Evolutionary conservation across 2,797 vertebrate genomes (phyloP), one percentile per base, ranked within the genome.

Genomic region (Karalla daura): DNA sequence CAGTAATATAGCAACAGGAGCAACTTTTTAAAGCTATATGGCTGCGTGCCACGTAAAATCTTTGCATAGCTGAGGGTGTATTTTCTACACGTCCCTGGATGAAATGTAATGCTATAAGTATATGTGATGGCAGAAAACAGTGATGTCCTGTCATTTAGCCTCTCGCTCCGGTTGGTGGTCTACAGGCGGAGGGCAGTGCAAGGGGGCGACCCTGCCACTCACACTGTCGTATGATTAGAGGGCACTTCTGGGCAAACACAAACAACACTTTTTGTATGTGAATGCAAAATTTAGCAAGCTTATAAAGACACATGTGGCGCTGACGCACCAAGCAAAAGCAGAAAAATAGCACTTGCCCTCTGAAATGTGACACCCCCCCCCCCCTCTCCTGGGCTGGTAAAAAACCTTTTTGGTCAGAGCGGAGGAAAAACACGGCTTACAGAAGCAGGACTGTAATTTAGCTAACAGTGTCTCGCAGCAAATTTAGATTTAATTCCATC

Each of bases 401-500:
- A 87, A 75, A 52, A 24, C 52, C 39, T 60, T 82, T 78, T 69
- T 63, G 83, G 85, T 88, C 68, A 63, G 72, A 54, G 67, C 33
- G 50, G 52, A 64, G 78, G 76, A 81, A 78, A 86, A 91, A 82
- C 75, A 84, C 10, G 51, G 65, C 83, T 84, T 67, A 52, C 60
- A 70, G 72, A 53, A 47, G 32, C 62, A 90, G 83, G 71, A 73
- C 91, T 94, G 81, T 93, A 91, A 93, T 94, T 94, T 92, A 76
- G 65, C 56, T 8, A 55, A 80, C 86, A 80, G 83, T 80, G 78
- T 86, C 84, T 87, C 27, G 59, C 49, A 58, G 76, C 88, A 86
- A 71, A 90, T 93, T 93, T 93, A 91, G 91, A 90, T 86, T 91
- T 92, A 90, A 91, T 91, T 87, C 85, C 77, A 89, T 80, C 79